phyloP scores from a whole-genome alignment of 2,888 invertebrate genomes.

The Acanthosepion pharaonis region DNA sequence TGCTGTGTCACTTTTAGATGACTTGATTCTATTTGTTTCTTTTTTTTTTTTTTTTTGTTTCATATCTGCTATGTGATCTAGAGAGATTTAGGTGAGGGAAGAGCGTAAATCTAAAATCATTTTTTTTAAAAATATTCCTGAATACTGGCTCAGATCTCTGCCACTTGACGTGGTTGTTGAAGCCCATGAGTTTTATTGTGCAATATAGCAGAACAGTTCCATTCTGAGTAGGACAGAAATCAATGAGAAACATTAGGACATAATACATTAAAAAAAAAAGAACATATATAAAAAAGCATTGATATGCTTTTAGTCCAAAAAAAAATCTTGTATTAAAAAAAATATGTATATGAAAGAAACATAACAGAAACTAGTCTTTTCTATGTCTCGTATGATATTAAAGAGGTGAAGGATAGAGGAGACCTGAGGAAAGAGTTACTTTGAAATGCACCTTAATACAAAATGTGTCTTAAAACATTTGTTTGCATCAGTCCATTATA shows the following conservation, averaged over 20 bases:
- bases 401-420: background rate
- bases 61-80: too few species aligned
- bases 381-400: background rate
- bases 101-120: background rate
- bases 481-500: background rate
- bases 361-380: background rate
- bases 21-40: background rate
- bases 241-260: slow-evolving; percentile 33
- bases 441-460: background rate
- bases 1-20: slow-evolving; percentile 6
- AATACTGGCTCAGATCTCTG: background rate
- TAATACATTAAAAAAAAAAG: background rate
- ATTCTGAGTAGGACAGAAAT: background rate
- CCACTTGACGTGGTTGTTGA: background rate
- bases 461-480: background rate
- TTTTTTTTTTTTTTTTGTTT: too few species aligned
- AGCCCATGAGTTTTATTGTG: slow-evolving; percentile 8
- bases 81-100: background rate
- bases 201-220: background rate
- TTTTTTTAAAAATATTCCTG: background rate
- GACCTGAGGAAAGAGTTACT: background rate
- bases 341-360: background rate
- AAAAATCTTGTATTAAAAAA: background rate
- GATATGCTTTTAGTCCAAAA: slow-evolving; percentile 23
- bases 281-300: background rate